Percentiles rank a stretch among this genome's conserved stretches.
Evolutionary conservation across 2,888 invertebrate species (phyloP).

Genomic region (Drosophila prostipennis): DNA sequence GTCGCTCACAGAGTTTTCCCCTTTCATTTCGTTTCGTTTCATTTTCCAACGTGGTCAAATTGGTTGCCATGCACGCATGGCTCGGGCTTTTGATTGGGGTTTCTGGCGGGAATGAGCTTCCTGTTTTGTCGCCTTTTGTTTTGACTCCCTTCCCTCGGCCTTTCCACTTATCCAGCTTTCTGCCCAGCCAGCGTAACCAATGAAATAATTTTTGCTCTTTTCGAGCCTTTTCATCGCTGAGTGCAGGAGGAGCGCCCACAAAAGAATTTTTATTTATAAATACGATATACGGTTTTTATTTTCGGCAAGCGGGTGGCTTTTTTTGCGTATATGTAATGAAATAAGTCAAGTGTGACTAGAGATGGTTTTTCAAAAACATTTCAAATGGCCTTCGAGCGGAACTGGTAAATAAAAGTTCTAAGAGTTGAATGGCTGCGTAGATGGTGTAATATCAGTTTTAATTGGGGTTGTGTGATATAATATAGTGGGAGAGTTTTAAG

Average conservation of each 20-base stretch:
- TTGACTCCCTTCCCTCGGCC: conserved; percentile 6
- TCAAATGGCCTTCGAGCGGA: no score
- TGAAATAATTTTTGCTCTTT: conserved; percentile 43
- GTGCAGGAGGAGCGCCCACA: conserved; percentile 6
- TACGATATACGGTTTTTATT: conserved; percentile 5
- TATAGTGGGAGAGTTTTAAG: background rate
- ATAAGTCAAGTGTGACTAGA: conserved; percentile 53
- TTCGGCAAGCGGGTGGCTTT: conserved; percentile 4
- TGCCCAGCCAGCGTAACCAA: conserved; percentile 35
- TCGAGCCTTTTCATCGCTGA: conserved; percentile 19
- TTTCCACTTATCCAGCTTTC: conserved; percentile 5
- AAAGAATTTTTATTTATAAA: conserved; percentile 39
- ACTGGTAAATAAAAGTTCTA: conserved; percentile 7
- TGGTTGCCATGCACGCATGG: conserved; percentile 41
- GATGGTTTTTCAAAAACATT: conserved; percentile 10
- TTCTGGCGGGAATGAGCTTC: conserved; percentile 21
- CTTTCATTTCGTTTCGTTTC: conserved; percentile 2
- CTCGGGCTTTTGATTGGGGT: conserved; percentile 28
- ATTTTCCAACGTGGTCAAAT: conserved; percentile 12
- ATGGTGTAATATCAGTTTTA: conserved; percentile 14
- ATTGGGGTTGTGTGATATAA: background rate
- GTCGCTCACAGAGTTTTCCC: conserved; percentile 18
- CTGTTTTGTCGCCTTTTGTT: conserved; percentile 44
- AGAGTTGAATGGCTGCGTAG: conserved; percentile 2
- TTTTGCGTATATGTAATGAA: conserved; percentile 50